Evolutionary conservation across 2,113 vertebrate genomes (phyloP).

Genomic region (Notiomystis cincta): DNA sequence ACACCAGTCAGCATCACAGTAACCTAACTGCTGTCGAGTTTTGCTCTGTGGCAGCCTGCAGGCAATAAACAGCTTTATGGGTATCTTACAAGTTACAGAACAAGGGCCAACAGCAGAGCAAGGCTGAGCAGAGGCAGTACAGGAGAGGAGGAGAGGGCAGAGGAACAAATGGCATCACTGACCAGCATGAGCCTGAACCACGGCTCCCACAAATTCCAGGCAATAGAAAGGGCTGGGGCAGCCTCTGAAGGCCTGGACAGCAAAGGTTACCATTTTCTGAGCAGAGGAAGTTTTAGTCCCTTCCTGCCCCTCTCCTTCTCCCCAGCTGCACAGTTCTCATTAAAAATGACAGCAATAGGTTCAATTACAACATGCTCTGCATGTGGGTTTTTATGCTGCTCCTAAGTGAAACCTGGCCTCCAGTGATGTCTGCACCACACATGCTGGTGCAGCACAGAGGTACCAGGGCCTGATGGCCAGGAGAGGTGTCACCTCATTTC

Average conservation of each 20-base stretch:
- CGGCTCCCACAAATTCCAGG: background rate
- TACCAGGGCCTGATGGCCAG: no score
- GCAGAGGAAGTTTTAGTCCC: background rate
- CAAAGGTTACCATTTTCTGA: background rate
- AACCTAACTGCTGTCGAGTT: background rate
- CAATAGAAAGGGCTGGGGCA: background rate
- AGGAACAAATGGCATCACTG: background rate
- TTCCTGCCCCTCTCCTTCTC: background rate
- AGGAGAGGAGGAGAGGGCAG: background rate
- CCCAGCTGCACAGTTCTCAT: background rate
- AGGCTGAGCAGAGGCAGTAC: background rate
- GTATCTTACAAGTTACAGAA: background rate
- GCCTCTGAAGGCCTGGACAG: background rate
- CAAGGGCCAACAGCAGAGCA: background rate
- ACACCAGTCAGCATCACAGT: background rate
- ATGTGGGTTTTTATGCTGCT: background rate
- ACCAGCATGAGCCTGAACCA: background rate
- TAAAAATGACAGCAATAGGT: background rate
- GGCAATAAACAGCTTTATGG: background rate
- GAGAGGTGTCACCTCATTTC: background rate
- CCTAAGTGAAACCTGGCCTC: background rate
- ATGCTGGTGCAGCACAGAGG: background rate
- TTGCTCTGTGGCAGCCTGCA: background rate
- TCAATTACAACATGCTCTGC: background rate
- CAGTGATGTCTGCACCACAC: rapidly evolving